phyloP scores from a whole-genome alignment of 2,113 vertebrate species.

The Petrocephalus zakoni region DNA sequence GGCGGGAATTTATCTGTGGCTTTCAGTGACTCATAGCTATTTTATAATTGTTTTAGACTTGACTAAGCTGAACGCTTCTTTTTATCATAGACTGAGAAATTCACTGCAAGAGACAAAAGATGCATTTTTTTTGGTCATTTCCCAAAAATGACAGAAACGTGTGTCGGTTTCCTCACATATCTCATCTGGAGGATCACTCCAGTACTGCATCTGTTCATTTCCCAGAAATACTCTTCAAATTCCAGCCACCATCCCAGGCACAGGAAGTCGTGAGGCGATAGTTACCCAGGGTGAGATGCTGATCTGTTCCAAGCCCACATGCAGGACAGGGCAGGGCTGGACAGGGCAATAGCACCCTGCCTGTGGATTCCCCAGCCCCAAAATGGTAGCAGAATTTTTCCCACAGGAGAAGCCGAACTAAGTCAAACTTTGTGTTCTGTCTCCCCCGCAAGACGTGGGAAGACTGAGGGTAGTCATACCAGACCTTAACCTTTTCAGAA shows the following conservation, averaged over 20 bases:
- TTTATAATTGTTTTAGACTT: background rate
- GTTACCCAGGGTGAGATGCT: background rate
- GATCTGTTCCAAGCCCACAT: background rate
- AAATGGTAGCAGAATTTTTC: background rate
- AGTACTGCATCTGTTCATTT: background rate
- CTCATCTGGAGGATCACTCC: background rate
- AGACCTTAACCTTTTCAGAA: background rate
- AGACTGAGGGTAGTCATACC: background rate
- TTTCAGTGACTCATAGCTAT: constrained; percentile 12
- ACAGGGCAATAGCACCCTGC: background rate
- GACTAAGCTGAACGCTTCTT: background rate
- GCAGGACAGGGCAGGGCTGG: background rate
- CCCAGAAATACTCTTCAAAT: background rate
- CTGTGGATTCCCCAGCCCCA: background rate
- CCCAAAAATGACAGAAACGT: constrained; percentile 2
- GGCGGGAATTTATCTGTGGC: background rate
- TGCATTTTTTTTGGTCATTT: background rate
- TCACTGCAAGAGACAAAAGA: background rate
- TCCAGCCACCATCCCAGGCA: background rate
- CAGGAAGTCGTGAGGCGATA: background rate
- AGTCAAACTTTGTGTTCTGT: background rate
- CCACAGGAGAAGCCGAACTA: background rate
- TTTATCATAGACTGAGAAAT: background rate
- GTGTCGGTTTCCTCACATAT: background rate
- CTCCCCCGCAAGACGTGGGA: background rate